These are phyloP conservation scores for Drosophila hawaiiensis DNA, from an alignment of 2,888 invertebrate genomes.

Conservation along the genomic window DNA sequence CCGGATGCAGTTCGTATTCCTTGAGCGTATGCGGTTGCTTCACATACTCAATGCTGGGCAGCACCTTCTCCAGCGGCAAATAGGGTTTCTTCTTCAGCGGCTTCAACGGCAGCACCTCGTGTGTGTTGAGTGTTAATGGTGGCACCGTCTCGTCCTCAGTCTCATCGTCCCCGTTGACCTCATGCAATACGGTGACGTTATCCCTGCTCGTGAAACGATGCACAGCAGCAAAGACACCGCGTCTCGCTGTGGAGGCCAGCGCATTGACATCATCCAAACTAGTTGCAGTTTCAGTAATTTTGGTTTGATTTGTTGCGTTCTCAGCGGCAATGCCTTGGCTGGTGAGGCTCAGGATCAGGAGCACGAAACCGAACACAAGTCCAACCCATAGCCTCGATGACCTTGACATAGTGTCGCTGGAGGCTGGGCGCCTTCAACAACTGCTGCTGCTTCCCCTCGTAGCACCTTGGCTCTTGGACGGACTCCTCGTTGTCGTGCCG, in stretches of 20 bases:
- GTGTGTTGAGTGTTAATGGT: constrained; percentile 75
- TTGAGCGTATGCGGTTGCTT: constrained; percentile 76
- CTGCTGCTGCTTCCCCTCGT: constrained; percentile 13
- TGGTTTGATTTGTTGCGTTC: constrained; percentile 9
- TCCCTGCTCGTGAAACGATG: constrained; percentile 41
- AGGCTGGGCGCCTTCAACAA: not conserved
- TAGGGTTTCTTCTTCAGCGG: constrained; percentile 82
- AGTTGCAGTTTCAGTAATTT: not conserved
- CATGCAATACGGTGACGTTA: constrained; percentile 82
- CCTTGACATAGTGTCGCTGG: constrained; percentile 41
- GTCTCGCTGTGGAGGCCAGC: constrained; percentile 34
- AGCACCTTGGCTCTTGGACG: not conserved
- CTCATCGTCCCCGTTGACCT: constrained; percentile 42
- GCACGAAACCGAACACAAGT: constrained; percentile 13
- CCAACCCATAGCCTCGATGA: constrained; percentile 12
- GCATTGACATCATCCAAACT: constrained; percentile 13
- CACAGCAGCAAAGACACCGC: constrained; percentile 10
- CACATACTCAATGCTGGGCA: constrained; percentile 73
- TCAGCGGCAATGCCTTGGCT: constrained; percentile 8
- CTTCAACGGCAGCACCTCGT: constrained; percentile 79
- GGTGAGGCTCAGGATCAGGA: constrained; percentile 7
- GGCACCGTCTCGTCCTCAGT: constrained; percentile 47
- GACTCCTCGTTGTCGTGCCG: constrained; percentile 5
- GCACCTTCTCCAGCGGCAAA: constrained; percentile 75
- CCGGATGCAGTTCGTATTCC: constrained; percentile 82